Evolutionary conservation across 1,140 invertebrate species (phyloP), one percentile per base, ranked within the genome.

Genomic region (Apolygus lucorum): DNA sequence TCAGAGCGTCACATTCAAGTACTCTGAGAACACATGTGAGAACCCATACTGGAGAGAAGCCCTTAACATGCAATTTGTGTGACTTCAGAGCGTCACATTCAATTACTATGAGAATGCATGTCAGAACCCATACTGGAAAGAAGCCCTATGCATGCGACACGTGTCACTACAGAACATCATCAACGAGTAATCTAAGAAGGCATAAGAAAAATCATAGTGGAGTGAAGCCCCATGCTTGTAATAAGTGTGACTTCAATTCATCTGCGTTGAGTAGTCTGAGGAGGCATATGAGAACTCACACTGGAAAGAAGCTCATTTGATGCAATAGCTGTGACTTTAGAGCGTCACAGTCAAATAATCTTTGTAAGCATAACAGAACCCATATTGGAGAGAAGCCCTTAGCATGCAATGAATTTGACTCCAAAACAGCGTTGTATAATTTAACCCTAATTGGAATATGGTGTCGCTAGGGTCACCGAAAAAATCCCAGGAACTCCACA

Each of bases 51-150:
- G 79, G 77, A 1, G 80, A 81, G 27, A 84, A 82, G 71, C 77
- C 80, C 1, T 84, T 83, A 73, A 77, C 76, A 14, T 87, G 85
- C 73, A 75, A 81, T 25, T 74, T 81, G 17, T 87, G 85, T 75
- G 79, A 81, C 17, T 85, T 82, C 74, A 80, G 76, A 63, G 84
- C 83, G 71, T 80, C 79, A 34, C 28, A 28, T 22, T 28, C 52
- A 13, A 28, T 28, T 26, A 49, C 26, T 1, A 21, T 67, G 21
- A 67, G 62, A 27, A 70, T 91, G 28, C 91, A 93, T 77, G 81
- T 90, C 74, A 78, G 90, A 66, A 87, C 85, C 54, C 90, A 91
- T 78, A 89, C 88, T 74, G 81, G 86, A 83, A 74, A 74, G 66
- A 74, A 74, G 54, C 74, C 75, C n/a, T 75, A 73, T 63, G 29